A percentile compares a stretch with the other conserved stretches of the same genome.
Conservation (phyloP, 37 sponge, comb jelly and placozoan species). For the Ianthella basta region DNA sequence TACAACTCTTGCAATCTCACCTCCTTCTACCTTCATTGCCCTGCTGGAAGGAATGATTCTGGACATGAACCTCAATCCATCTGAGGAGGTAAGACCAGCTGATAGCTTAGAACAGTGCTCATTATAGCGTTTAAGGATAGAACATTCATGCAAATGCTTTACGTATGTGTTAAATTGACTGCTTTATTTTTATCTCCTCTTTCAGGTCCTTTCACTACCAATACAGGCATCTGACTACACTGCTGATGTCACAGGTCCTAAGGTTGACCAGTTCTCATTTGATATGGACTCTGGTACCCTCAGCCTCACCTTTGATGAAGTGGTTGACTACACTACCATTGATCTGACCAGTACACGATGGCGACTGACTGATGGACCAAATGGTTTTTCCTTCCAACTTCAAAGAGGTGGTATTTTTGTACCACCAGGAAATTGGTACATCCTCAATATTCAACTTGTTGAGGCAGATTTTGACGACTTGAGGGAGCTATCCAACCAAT, state of each 20-base stretch:
- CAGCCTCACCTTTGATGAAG: constrained; percentile 74
- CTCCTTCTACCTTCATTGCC: constrained; percentile 53
- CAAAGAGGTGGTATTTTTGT: background rate
- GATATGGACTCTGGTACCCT: constrained; percentile 70
- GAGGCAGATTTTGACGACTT: constrained; percentile 5
- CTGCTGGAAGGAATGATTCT: constrained; percentile 39
- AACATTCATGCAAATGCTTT: too few species aligned
- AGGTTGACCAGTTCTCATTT: constrained; percentile 57
- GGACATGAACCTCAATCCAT: constrained; percentile 75
- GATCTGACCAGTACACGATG: constrained; percentile 20
- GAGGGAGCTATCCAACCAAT: background rate
- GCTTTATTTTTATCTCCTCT: too few species aligned
- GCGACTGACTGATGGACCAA: background rate
- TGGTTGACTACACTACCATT: constrained; percentile 54
- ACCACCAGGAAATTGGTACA: constrained; percentile 74
- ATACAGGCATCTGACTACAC: constrained; percentile 22
- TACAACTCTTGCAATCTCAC: constrained; percentile 36
- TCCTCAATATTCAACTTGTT: constrained; percentile 69
- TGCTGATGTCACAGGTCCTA: constrained; percentile 58
- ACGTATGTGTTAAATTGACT: too few species aligned
- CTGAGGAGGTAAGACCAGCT: constrained; percentile 27
- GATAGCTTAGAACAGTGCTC: too few species aligned
- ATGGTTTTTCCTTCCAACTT: background rate
- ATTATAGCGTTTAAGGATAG: too few species aligned
- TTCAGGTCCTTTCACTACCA: constrained; percentile 7